Base-by-base conservation (phyloP, 1,140 invertebrate species). In the Drosophila trapezifrons region DNA sequence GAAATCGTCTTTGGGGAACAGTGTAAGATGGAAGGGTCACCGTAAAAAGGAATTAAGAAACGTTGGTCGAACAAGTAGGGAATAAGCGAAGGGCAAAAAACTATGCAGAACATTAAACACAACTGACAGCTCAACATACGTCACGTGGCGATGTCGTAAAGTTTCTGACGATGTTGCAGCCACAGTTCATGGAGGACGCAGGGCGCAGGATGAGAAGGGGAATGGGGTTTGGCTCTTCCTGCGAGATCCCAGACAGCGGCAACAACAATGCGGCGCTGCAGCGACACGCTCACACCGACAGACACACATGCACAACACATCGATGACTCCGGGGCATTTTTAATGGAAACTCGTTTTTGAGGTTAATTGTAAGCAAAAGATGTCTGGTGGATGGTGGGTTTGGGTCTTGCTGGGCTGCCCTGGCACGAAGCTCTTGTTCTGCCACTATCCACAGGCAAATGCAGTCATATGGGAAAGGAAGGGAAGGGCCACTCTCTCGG, bases 281-380 rank as follows among this genome's bases (percentile, higher is more conserved):
- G 37, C 22, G 51, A 64, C 18, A 57, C 51, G 38, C 35, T 38
- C 47, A 32, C 42, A 52, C 47, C 27, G 12, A 49, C 46, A 27
- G 45, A 60, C 51, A 69, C 63, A 60, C 59, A 56, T 51, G 63
- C 38, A 45, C 59, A 57, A 42, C 66, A 76, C 83, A 77, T 84
- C 85, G 85, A 85, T 90, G 85, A 90, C 87, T 90, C 75, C 69
- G 69, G 87, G 87, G 82, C 87, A 90, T 90, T 90, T 90, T 90
- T 90, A 90, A 90, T 90, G 87, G 87, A 90, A 90, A 90, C 83
- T 90, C 87, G 86, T 87, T 90, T 90, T 90, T 90, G 87, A 87
- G 87, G 87, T 90, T 90, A 90, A 90, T 90, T 90, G 87, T 87
- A 79, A 89, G 83, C 83, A 83, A 83, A 86, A 89, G 76, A 80